phyloP scores from a whole-genome alignment of 1,140 invertebrate genomes.

The Conus ventricosus region DNA sequence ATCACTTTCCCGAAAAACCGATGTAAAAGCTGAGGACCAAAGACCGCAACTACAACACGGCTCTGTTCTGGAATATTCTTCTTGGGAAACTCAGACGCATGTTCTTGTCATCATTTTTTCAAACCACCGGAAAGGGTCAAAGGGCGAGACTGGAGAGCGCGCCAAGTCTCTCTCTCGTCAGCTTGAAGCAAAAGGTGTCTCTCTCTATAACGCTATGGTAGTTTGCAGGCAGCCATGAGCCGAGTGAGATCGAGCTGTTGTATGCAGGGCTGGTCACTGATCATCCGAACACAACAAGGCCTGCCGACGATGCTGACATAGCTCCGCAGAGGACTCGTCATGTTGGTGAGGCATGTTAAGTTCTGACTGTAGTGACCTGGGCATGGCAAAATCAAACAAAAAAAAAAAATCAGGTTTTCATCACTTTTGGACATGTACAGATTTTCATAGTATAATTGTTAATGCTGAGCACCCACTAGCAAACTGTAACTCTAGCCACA shows the following conservation, averaged over 20 bases:
- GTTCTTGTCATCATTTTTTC: conserved; percentile 49
- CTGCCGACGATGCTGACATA: conserved; percentile 94
- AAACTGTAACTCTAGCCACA: too few species aligned
- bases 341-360: conserved; percentile 91
- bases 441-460: too few species aligned
- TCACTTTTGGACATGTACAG: too few species aligned
- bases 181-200: conserved; percentile 39
- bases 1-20: not conserved
- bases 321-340: conserved; percentile 93
- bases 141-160: conserved; percentile 54
- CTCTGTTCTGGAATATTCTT: conserved; percentile 37
- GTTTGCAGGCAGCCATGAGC: conserved; percentile 14
- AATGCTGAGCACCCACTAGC: too few species aligned
- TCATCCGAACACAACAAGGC: conserved; percentile 80
- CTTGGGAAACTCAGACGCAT: conserved; percentile 52
- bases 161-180: conserved; percentile 42
- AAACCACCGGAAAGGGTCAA: conserved; percentile 50
- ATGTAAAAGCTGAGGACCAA: conserved; percentile 44
- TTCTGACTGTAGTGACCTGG: conserved; percentile 87
- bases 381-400: not conserved
- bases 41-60: conserved; percentile 39
- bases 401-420: too few species aligned
- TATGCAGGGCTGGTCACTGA: conserved; percentile 74
- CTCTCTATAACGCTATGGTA: not conserved
- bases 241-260: conserved; percentile 25